Base-by-base conservation (phyloP, 2,888 invertebrate species). In the Galerucella nymphaeae region DNA sequence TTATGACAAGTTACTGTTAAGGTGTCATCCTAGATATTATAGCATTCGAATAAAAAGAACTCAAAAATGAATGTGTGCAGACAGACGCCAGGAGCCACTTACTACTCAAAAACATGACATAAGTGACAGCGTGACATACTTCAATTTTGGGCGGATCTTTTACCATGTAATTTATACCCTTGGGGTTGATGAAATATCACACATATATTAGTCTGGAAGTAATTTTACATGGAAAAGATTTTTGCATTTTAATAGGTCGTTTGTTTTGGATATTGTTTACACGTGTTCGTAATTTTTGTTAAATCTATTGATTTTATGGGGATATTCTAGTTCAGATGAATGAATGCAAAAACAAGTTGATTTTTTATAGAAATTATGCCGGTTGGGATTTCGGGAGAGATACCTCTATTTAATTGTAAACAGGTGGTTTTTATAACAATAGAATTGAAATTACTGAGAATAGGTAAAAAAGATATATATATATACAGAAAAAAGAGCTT, bases 1-100 rank as follows among this genome's bases (percentile, higher is more conserved):
- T n/a, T n/a, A 30, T 59, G 59, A 59, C 59, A 38, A 59, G 38
- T 59, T 16, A 59, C 30, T 38, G 38, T 59, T 59, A 9, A 59
- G 59, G 59, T 59, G 59, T 59, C 38, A 59, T 59, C 59, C 16
- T 16, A 23, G 58, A 58, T 38, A 59, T 59, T 59, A 59, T 30
- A 59, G 30, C 59, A 10, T 16, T 59, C 59, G 23, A 30, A 58
- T 16, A n/a, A 59, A 18, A 6, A 14, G 59, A 13, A 38, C 59
- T 14, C 59, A 59, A 59, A 30, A 53, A 61, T 53, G 45, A 69
- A 73, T 74, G 72, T 73, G 66, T 72, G 62, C 71, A 80, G 80
- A 79, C 80, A 74, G 80, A 79, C 80, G 80, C 80, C 79, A 80
- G 76, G 76, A 76, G 75, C 74, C 74, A 74, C 74, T 74, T 70